Percentiles rank a stretch among this genome's conserved stretches.
Conservation (phyloP, 2,113 vertebrate genomes). For the Amblyopsis rosae region DNA sequence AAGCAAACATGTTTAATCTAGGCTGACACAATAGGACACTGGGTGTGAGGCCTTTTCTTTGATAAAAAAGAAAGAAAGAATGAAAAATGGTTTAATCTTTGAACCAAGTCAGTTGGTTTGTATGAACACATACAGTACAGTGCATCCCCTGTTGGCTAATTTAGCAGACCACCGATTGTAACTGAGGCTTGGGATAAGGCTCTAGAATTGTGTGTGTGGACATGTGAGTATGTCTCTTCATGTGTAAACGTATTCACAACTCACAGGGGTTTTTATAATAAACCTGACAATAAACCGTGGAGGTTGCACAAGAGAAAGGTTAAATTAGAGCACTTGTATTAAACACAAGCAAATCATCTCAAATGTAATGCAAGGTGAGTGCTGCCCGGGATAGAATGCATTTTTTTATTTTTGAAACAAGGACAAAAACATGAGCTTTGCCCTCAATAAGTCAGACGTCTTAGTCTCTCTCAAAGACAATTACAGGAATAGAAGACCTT, state of each 20-base stretch:
- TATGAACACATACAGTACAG: conserved; percentile 1
- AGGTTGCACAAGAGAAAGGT: conserved; percentile 3
- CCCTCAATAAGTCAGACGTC: background rate
- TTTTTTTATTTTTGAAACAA: background rate
- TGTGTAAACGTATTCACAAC: background rate
- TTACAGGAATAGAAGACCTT: background rate
- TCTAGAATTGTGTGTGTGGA: background rate
- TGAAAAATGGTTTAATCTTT: conserved; percentile 32
- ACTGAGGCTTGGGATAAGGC: no score
- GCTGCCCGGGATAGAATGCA: conserved; percentile 15
- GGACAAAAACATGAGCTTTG: conserved; percentile 1
- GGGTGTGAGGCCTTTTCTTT: conserved; percentile 4
- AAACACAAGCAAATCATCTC: conserved; percentile 20
- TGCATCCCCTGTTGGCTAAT: no score
- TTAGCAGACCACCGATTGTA: no score
- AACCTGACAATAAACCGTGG: conserved; percentile 4
- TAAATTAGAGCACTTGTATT: conserved; percentile 13
- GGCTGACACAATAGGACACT: conserved; percentile 23
- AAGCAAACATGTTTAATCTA: conserved; percentile 14
- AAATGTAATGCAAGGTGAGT: conserved; percentile 33
- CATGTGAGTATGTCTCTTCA: background rate
- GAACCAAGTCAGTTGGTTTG: background rate
- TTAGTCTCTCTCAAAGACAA: no score
- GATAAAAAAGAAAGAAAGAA: conserved; percentile 34
- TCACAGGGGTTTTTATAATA: conserved; percentile 18